Percentiles rank a stretch among this genome's conserved stretches.
Conservation (phyloP, 2,113 vertebrate genomes). For the Merops nubicus region DNA sequence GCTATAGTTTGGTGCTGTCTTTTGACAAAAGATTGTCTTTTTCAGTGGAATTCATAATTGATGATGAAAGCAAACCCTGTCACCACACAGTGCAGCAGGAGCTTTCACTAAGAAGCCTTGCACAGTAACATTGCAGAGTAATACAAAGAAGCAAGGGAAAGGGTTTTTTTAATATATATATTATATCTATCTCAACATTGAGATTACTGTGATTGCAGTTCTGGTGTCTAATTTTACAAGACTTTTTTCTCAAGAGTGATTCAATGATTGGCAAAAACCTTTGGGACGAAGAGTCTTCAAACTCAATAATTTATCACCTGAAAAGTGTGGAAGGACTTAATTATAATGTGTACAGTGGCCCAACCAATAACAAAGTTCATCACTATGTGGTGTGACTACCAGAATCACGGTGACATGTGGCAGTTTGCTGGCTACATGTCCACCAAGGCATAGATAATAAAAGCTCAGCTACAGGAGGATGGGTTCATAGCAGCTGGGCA, state of each 20-base stretch:
- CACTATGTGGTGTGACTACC: background rate
- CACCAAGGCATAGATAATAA: background rate
- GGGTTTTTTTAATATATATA: background rate
- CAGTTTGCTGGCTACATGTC: background rate
- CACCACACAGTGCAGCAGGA: background rate
- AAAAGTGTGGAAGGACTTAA: background rate
- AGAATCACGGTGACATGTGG: background rate
- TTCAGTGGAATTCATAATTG: slow-evolving; percentile 28
- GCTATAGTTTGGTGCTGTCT: background rate
- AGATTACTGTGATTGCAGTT: background rate
- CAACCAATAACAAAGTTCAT: background rate
- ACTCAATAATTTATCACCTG: background rate
- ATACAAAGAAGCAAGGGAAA: background rate
- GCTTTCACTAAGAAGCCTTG: background rate
- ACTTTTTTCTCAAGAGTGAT: background rate
- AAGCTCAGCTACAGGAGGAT: background rate
- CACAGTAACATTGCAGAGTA: background rate
- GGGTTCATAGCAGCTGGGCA: background rate
- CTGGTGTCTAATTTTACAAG: background rate
- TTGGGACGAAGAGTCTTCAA: background rate
- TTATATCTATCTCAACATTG: background rate
- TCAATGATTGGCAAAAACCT: background rate
- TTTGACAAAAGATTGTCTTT: slow-evolving; percentile 44
- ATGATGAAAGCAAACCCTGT: slow-evolving; percentile 31
- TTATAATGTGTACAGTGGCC: background rate